Evolutionary conservation across 1,140 invertebrate genomes (phyloP), one percentile per base, ranked within the genome.

Genomic region (Drusus annulatus): DNA sequence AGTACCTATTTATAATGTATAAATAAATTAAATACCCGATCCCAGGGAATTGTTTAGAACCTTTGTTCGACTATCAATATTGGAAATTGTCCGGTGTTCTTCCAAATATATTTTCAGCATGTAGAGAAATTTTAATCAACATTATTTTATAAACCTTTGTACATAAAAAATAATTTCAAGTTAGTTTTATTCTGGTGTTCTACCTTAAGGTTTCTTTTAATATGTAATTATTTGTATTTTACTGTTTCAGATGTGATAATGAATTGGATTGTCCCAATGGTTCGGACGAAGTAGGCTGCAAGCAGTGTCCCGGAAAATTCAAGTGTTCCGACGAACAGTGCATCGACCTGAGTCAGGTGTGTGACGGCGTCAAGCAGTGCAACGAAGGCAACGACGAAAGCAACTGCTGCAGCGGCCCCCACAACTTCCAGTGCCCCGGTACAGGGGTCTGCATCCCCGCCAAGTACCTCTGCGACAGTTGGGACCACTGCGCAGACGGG

Each of bases 211-310:
- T 17, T 13, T 62, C 8, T n/a, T 25, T 15, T 62, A 19, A 25
- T 62, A 25, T 62, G 3, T 62, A 25, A 21, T 19, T 31, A 28
- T 25, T 65, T 65, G 23, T 75, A 28, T 58, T 71, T 71, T 19
- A 50, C 17, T 71, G 17, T 74, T 78, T 13, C 80, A 89, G 93
- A 63, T 98, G 96, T 86, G 96, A 98, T 87, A 93, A 93, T 0
- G 93, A 95, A 78, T 90, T 89, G 51, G 96, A 99, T 86, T 98
- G 97, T 89, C 88, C 91, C 1, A 96, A 97, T 86, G 93, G 93
- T 17, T 95, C 94, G 3, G 96, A 97, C 85, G 96, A 97, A 87
- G 87, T 92, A 2, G 92, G 92, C n/a, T 96, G 95, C 85, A 90
- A 92, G 0, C 87, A 87, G 1, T 94, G 93, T 85, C 86, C 85